A percentile compares a stretch with the other conserved stretches of the same genome.
phyloP scores from a whole-genome alignment of 1,140 invertebrate species.

The Ylistrum balloti region DNA sequence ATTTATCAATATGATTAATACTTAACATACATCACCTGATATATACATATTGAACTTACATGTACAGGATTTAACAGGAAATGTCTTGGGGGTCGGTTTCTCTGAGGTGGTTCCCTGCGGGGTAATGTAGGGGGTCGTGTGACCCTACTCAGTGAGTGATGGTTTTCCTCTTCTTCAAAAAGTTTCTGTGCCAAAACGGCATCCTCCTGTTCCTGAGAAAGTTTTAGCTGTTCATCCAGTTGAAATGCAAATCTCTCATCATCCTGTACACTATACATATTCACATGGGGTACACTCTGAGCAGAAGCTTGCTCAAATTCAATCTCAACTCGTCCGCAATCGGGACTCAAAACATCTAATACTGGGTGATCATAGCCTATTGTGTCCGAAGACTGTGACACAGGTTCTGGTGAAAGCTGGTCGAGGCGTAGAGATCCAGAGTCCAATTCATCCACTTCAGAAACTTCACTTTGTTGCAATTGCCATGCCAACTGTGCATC shows the following conservation, averaged over 20 bases:
- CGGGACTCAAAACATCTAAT: background rate
- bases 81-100: background rate
- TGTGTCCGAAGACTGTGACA: background rate
- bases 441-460: background rate
- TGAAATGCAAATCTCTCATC: background rate
- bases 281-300: background rate
- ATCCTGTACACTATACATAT: background rate
- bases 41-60: too few relatives aligned
- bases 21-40: too few relatives aligned
- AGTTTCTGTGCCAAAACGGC: background rate
- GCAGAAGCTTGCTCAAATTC: background rate
- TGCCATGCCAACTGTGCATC: conserved; percentile 49
- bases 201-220: background rate
- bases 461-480: conserved; percentile 45
- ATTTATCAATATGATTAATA: too few relatives aligned
- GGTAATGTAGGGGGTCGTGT: background rate
- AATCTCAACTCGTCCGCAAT: background rate
- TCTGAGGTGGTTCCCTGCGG: background rate
- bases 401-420: background rate
- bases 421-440: background rate
- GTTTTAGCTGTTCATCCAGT: conserved; percentile 14
- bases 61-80: background rate
- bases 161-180: background rate
- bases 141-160: background rate
- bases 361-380: conserved; percentile 34